phyloP scores from a whole-genome alignment of 2,888 invertebrate genomes.

The Pristionchus mayeri region DNA sequence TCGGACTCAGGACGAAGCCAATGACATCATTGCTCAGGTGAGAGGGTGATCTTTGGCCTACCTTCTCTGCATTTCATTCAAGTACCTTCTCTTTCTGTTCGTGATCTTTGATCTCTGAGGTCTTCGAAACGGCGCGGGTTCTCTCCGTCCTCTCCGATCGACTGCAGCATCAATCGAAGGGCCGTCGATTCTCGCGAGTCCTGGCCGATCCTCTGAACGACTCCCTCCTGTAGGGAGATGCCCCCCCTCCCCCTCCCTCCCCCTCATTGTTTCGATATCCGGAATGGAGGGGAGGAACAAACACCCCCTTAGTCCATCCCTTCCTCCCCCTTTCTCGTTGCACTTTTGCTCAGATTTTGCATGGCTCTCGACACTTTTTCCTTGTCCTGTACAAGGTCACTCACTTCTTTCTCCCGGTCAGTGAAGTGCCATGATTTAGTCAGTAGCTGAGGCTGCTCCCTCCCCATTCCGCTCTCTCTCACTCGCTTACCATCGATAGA shows the following conservation, averaged over 20 bases:
- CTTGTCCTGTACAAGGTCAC: neutral
- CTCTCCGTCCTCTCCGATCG: constrained; percentile 59
- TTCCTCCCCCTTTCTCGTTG: neutral
- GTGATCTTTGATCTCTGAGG: constrained; percentile 52
- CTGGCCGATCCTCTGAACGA: constrained; percentile 61
- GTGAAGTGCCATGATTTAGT: neutral
- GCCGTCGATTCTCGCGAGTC: constrained; percentile 62
- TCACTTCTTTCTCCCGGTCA: constrained; percentile 18
- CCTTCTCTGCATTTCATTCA: neutral
- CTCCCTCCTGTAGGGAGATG: constrained; percentile 54
- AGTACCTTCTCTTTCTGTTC: neutral
- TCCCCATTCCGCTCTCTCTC: no score
- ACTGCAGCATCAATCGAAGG: constrained; percentile 48
- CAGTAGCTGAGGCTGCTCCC: neutral
- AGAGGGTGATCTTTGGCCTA: neutral
- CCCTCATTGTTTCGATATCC: neutral
- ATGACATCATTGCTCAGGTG: constrained; percentile 80
- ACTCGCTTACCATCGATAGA: neutral
- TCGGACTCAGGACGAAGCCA: constrained; percentile 79
- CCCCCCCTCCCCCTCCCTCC: constrained; percentile 3
- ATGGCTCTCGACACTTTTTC: constrained; percentile 19
- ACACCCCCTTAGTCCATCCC: neutral
- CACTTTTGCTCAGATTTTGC: constrained; percentile 31
- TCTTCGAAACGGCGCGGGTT: constrained; percentile 66
- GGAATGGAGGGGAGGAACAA: neutral